phyloP scores from a whole-genome alignment of 2,797 vertebrate species.

The Takifugu ocellatus region DNA sequence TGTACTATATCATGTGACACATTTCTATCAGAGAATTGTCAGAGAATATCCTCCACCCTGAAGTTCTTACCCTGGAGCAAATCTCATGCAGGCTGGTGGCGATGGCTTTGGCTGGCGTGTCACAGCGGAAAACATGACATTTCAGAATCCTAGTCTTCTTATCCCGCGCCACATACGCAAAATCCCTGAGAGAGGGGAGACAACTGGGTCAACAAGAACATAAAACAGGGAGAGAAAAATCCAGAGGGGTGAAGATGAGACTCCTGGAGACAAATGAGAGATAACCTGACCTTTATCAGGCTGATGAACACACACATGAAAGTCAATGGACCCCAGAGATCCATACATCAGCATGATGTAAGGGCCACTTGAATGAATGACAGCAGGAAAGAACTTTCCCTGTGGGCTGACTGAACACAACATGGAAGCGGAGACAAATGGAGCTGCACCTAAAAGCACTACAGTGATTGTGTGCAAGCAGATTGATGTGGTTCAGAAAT shows the following conservation, averaged over 20 bases:
- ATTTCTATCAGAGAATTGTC: not conserved
- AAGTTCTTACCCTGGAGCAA: slow-evolving; percentile 89
- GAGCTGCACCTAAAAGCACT: slow-evolving; percentile 14
- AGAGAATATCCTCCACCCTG: not conserved
- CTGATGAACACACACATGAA: slow-evolving; percentile 31
- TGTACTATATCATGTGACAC: not conserved
- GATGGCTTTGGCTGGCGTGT: slow-evolving; percentile 98
- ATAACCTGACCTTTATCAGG: slow-evolving; percentile 57
- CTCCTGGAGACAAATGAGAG: slow-evolving; percentile 33
- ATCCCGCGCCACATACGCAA: slow-evolving; percentile 96
- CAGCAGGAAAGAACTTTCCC: slow-evolving; percentile 40
- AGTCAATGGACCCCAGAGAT: slow-evolving; percentile 50
- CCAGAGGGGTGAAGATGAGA: not conserved
- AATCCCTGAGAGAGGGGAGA: slow-evolving; percentile 81
- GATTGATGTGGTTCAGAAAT: slow-evolving; percentile 26
- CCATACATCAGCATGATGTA: slow-evolving; percentile 49
- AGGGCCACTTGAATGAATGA: slow-evolving; percentile 45
- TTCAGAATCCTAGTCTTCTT: slow-evolving; percentile 97
- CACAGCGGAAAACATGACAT: slow-evolving; percentile 99
- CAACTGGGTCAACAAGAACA: slow-evolving; percentile 12
- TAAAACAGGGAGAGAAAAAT: slow-evolving; percentile 3
- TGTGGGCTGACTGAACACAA: slow-evolving; percentile 34
- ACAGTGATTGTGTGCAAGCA: not conserved
- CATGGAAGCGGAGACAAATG: slow-evolving; percentile 21
- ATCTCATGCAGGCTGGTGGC: slow-evolving; percentile 98